These are phyloP conservation scores for Drosophila equinoxialis DNA, from an alignment of 1,140 invertebrate species.

Conservation along the genomic window DNA sequence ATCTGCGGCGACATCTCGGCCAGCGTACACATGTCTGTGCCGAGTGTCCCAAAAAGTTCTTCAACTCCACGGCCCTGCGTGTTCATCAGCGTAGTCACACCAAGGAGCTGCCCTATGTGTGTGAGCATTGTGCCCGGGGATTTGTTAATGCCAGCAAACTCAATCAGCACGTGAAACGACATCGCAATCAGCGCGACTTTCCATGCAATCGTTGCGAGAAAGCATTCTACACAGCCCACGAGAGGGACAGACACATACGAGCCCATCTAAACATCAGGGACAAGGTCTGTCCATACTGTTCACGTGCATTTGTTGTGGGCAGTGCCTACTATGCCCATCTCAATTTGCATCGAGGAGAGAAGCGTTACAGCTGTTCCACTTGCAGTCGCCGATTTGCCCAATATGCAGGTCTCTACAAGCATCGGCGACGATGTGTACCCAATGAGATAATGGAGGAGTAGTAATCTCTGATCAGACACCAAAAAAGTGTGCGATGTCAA, in stretches of 20 bases:
- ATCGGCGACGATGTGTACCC: constrained; percentile 74
- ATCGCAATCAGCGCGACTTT: constrained; percentile 89
- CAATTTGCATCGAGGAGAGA: constrained; percentile 85
- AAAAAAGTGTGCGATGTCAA: no score
- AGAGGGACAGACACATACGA: constrained; percentile 61
- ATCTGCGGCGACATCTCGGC: constrained; percentile 62
- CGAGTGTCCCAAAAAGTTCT: constrained; percentile 74
- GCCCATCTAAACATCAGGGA: constrained; percentile 75
- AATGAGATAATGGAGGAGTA: constrained; percentile 34
- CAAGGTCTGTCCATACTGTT: constrained; percentile 85
- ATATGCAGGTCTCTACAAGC: constrained; percentile 85
- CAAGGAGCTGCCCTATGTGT: constrained; percentile 73
- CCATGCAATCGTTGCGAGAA: constrained; percentile 88
- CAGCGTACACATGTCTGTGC: constrained; percentile 53
- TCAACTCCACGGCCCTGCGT: constrained; percentile 58
- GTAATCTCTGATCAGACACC: neutral
- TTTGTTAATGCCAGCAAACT: constrained; percentile 84
- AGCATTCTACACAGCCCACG: constrained; percentile 84
- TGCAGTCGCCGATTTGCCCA: constrained; percentile 85
- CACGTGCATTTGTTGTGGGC: constrained; percentile 85
- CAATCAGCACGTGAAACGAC: constrained; percentile 85
- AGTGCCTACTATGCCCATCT: constrained; percentile 85
- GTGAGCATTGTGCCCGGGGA: constrained; percentile 66
- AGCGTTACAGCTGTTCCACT: constrained; percentile 83
- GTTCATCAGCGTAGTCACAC: constrained; percentile 72